Evolutionary conservation across 2,113 vertebrate genomes (phyloP).

Genomic region (Lepus timidus): DNA sequence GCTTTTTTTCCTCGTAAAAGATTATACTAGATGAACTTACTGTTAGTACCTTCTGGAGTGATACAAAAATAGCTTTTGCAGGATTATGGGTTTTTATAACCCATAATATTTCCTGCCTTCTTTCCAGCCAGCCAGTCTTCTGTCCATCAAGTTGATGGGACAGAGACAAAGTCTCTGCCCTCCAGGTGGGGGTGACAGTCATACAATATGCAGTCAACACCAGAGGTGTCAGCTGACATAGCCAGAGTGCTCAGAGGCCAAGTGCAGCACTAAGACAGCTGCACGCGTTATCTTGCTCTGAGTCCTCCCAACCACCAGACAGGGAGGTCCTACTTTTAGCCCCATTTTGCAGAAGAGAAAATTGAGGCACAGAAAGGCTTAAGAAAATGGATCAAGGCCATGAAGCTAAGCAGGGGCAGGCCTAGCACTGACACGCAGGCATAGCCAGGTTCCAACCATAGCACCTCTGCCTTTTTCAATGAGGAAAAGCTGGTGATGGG

Average conservation of each 20-base stretch:
- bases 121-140: not conserved
- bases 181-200: not conserved
- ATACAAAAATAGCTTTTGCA: not conserved
- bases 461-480: not conserved
- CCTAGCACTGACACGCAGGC: not conserved
- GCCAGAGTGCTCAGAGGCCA: not conserved
- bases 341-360: not conserved
- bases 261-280: not conserved
- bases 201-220: rapidly evolving
- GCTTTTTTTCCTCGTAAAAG: not conserved
- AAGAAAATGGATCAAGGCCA: not conserved
- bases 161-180: not conserved
- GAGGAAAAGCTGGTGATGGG: not conserved
- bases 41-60: not conserved
- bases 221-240: not conserved
- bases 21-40: not conserved
- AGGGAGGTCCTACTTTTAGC: not conserved
- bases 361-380: not conserved
- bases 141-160: not conserved
- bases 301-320: not conserved
- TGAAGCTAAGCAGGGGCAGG: not conserved
- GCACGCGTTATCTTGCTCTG: not conserved
- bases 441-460: not conserved
- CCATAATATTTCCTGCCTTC: not conserved
- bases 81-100: not conserved